Evolutionary conservation across 2,113 vertebrate species (phyloP), one percentile per base, ranked within the genome.

Genomic region (Myanophis thanlyinensis): DNA sequence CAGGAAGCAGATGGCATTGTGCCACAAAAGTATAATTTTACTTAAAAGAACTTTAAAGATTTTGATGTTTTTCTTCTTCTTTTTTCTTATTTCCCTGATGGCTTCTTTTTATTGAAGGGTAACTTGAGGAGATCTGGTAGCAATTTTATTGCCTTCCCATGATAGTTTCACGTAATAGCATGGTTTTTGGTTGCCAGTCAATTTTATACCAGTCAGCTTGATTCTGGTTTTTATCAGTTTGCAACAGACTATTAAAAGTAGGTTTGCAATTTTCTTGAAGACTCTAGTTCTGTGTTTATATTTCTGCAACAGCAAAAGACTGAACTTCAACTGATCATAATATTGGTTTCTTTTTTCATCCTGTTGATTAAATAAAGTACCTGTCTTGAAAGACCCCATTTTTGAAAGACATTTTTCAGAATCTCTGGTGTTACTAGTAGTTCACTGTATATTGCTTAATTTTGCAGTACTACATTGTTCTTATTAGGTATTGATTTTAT

Each of bases 71-170:
- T 97, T 98, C 97, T 95, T 97, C 13, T 67, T 97, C n/a, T n/a
- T 97, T 96, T 94, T 95, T 96, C 96, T 97, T 97, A 97, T 98
- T 98, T 98, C 97, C 97, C 98, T 59, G 18, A 97, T 97, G 98
- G 95, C 95, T 97, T 97, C 94, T 97, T 98, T 98, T 98, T 97
- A 98, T 98, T 98, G 97, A 97, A 97, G 97, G 97, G 97, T 97
- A 98, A 98, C 97, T 96, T 96, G 97, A 98, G 97, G 96, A 98
- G 97, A 98, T 97, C 97, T 98, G 97, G 98, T 98, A 98, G 97
- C 97, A 98, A 97, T 98, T 98, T 98, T 97, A 97, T 96, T 97
- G 97, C 96, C 95, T 97, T 98, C 97, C 97, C 97, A 92, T 97
- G 97, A 97, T 97, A 97, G 95, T 97, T 97, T 97, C 96, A 97